A percentile compares a stretch with the other conserved stretches of the same genome.
Evolutionary conservation across 2,113 vertebrate genomes (phyloP).

Genomic region (Campylomormyrus tamandua): DNA sequence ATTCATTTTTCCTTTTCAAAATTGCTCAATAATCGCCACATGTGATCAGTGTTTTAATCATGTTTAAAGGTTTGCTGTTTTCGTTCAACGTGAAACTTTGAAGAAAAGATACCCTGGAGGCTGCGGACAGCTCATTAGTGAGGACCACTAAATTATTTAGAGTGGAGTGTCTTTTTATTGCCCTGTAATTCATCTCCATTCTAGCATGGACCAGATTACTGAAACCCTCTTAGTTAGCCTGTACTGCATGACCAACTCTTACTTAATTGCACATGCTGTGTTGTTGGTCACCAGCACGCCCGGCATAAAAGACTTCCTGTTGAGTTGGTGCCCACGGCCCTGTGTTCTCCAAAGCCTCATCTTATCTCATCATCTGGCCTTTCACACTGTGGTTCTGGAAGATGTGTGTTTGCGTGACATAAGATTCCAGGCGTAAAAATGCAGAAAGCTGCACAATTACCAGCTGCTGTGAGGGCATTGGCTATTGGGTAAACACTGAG

Average conservation of each 20-base stretch:
- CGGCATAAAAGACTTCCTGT: not conserved
- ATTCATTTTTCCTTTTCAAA: not conserved
- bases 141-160: not conserved
- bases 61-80: not conserved
- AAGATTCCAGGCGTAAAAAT: not conserved
- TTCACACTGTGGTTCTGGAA: not conserved
- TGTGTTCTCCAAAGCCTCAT: not conserved
- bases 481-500: not conserved
- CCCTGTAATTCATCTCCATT: not conserved
- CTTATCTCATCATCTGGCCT: not conserved
- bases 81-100: not conserved
- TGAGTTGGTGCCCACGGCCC: not conserved
- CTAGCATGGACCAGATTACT: not conserved
- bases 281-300: not conserved
- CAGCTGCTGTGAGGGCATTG: not conserved
- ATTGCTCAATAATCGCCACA: not conserved
- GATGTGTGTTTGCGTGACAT: not conserved
- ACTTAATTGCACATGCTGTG: not conserved
- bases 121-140: not conserved
- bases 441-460: not conserved
- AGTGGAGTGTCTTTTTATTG: not conserved
- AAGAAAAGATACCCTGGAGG: not conserved
- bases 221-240: not conserved
- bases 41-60: not conserved
- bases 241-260: not conserved